Evolutionary conservation across 2,113 vertebrate species (phyloP).

Genomic region (Gasterosteus aculeatus): DNA sequence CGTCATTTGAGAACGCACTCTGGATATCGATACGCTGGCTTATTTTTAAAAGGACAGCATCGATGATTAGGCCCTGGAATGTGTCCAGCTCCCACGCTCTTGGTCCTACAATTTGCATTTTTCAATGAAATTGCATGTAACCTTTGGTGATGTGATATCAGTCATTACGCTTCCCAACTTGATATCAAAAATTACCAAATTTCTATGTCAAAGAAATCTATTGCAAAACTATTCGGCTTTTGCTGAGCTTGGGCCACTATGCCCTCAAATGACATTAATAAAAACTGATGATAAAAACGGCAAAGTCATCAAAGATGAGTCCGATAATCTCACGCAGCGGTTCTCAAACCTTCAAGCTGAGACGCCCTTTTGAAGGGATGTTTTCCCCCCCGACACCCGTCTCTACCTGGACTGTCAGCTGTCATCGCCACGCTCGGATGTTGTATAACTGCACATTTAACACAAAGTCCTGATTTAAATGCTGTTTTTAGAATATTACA

Average conservation of each 20-base stretch:
- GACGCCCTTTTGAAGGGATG: neutral
- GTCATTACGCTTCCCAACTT: neutral
- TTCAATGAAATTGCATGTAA: neutral
- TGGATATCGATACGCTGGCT: neutral
- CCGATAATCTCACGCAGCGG: neutral
- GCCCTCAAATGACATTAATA: conserved; percentile 5
- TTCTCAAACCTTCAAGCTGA: neutral
- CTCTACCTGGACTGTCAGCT: neutral
- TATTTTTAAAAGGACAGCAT: neutral
- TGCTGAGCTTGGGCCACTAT: neutral
- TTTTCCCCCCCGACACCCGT: neutral
- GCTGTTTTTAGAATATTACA: neutral
- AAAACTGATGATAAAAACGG: neutral
- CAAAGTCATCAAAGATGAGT: neutral
- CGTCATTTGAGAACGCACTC: neutral
- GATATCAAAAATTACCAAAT: neutral
- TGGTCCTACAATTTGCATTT: neutral
- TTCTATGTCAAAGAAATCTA: neutral
- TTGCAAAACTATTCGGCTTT: neutral
- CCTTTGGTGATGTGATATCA: neutral
- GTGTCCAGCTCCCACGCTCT: neutral
- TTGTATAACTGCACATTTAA: neutral
- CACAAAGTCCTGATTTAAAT: neutral
- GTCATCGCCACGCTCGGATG: neutral
- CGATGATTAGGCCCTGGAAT: neutral